These are phyloP conservation scores for Pogonophryne albipinna DNA, from an alignment of 2,797 vertebrate species.

Conservation along the genomic window DNA sequence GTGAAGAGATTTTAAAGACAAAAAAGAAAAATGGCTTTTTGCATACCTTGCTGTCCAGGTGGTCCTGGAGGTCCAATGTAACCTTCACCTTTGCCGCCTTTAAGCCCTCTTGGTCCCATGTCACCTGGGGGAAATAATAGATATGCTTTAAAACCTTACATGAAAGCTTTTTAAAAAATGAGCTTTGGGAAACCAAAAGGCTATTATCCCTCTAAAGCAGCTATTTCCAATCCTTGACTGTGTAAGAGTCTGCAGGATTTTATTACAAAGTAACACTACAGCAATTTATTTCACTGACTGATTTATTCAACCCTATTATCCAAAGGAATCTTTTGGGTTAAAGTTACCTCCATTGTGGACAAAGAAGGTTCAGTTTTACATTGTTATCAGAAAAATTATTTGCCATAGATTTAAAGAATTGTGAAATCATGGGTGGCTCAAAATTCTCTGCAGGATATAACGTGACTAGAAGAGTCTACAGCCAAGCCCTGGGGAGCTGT, in stretches of 20 bases:
- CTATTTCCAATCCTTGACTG: not conserved
- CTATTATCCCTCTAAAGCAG: not conserved
- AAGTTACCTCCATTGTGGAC: not conserved
- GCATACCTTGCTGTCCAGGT: constrained; percentile 82
- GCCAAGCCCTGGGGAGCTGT: too few species aligned
- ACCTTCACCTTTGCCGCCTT: constrained; percentile 85
- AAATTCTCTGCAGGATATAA: not conserved
- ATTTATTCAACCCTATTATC: not conserved
- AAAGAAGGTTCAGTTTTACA: not conserved
- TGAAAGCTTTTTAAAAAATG: constrained; percentile 1
- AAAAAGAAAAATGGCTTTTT: constrained; percentile 4
- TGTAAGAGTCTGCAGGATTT: not conserved
- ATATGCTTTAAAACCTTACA: constrained; percentile 15
- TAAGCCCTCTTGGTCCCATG: constrained; percentile 79
- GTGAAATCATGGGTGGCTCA: not conserved
- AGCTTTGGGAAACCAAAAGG: constrained; percentile 9
- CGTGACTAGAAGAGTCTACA: not conserved
- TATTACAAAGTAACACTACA: not conserved
- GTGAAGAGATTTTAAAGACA: not conserved
- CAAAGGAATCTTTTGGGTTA: not conserved
- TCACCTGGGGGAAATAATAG: constrained; percentile 75
- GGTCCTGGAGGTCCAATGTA: constrained; percentile 79
- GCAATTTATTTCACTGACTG: not conserved
- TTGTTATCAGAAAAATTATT: not conserved
- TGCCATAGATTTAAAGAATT: not conserved